Percentiles rank a stretch among this genome's conserved stretches.
Evolutionary conservation across 1,140 invertebrate species (phyloP).

Genomic region (Scaptomyza graminum): DNA sequence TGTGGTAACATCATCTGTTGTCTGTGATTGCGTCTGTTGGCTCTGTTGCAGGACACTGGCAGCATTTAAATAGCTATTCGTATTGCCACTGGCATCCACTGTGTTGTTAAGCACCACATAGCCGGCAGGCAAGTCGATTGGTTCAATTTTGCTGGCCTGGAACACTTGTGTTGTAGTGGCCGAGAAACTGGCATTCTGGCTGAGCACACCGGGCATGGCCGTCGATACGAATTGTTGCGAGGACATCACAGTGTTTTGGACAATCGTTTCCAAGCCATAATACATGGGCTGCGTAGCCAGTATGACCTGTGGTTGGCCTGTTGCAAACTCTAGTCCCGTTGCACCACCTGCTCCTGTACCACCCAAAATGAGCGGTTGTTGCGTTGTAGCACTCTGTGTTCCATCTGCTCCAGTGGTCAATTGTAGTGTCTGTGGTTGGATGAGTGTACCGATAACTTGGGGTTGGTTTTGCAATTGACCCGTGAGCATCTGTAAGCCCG

Average conservation of each 20-base stretch:
- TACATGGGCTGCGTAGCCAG: constrained; percentile 90
- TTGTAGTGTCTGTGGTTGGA: constrained; percentile 81
- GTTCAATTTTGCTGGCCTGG: constrained; percentile 92
- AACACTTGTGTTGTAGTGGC: constrained; percentile 90
- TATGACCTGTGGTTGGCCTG: constrained; percentile 88
- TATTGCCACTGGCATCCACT: constrained; percentile 34
- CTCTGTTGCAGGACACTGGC: constrained; percentile 69
- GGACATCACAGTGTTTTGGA: constrained; percentile 93
- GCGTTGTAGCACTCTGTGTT: constrained; percentile 85
- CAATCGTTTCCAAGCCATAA: constrained; percentile 92
- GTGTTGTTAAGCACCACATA: constrained; percentile 89
- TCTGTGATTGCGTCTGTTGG: constrained; percentile 31
- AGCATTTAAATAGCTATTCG: constrained; percentile 58
- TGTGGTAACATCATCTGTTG: constrained; percentile 50
- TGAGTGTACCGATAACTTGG: constrained; percentile 51
- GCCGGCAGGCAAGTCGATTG: constrained; percentile 88
- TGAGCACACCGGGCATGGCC: constrained; percentile 89
- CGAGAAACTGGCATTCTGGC: constrained; percentile 90
- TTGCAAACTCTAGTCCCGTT: constrained; percentile 87
- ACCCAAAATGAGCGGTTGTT: constrained; percentile 70
- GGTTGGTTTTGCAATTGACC: constrained; percentile 86
- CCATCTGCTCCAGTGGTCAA: constrained; percentile 65
- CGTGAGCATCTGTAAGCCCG: constrained; percentile 71
- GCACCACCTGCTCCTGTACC: constrained; percentile 25
- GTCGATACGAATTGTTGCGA: constrained; percentile 92